Percentiles rank a stretch among this genome's conserved stretches.
These are phyloP conservation scores for Hemicrepidius hirtus DNA, from an alignment of 2,888 invertebrate genomes.

Conservation along the genomic window DNA sequence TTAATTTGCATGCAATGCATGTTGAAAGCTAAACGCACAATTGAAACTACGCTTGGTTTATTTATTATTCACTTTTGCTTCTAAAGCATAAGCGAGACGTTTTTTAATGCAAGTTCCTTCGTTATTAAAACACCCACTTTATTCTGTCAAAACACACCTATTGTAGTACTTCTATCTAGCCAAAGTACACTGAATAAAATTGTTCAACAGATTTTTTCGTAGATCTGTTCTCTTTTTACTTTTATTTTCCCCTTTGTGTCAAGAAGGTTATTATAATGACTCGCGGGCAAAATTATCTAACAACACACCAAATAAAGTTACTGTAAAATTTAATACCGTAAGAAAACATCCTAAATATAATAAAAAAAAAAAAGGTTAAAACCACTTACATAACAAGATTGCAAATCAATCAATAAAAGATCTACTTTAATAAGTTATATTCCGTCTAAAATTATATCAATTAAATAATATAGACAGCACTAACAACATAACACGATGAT, in stretches of 20 bases:
- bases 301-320: slow-evolving; percentile 50
- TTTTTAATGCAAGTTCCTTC: slow-evolving; percentile 56
- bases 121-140: slow-evolving; percentile 51
- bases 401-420: slow-evolving; percentile 54
- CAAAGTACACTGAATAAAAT: slow-evolving; percentile 46
- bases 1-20: slow-evolving; percentile 64
- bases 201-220: slow-evolving; percentile 20
- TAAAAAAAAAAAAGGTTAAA: slow-evolving; percentile 45
- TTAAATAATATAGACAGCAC: slow-evolving; percentile 57
- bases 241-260: slow-evolving; percentile 39
- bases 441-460: slow-evolving; percentile 51
- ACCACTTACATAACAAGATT: slow-evolving; percentile 52
- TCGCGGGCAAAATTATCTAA: slow-evolving; percentile 41
- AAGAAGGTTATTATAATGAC: slow-evolving; percentile 31
- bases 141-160: slow-evolving; percentile 48
- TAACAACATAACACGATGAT: slow-evolving; percentile 55
- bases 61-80: slow-evolving; percentile 64
- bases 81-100: slow-evolving; percentile 69
- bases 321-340: slow-evolving; percentile 52
- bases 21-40: slow-evolving; percentile 66
- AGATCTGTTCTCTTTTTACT: slow-evolving; percentile 27
- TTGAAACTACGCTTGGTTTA: slow-evolving; percentile 63
- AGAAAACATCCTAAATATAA: slow-evolving; percentile 47
- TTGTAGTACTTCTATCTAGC: slow-evolving; percentile 48
- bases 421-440: slow-evolving; percentile 55